A percentile compares a stretch with the other conserved stretches of the same genome.
phyloP scores from a whole-genome alignment of 2,113 vertebrate species.

The Rhegmatorhina hoffmannsi region DNA sequence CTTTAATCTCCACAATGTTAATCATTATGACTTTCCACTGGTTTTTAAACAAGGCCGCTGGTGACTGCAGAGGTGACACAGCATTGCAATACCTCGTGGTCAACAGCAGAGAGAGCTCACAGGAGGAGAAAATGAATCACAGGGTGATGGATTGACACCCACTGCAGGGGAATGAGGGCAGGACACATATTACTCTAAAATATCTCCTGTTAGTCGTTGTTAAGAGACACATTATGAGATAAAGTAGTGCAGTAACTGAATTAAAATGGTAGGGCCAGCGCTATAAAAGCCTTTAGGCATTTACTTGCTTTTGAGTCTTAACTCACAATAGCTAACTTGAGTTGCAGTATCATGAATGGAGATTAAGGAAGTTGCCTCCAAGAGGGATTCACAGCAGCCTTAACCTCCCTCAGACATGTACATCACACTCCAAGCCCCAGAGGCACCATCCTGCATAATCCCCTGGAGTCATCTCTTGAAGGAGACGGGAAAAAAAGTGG shows the following conservation, averaged over 20 bases:
- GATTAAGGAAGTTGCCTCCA: neutral
- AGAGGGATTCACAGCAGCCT: neutral
- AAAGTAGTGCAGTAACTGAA: neutral
- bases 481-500: neutral
- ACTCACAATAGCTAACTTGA: neutral
- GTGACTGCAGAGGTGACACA: neutral
- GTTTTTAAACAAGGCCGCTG: neutral
- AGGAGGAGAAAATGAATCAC: neutral
- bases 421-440: neutral
- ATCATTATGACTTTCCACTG: neutral
- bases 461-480: neutral
- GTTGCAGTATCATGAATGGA: neutral
- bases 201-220: neutral
- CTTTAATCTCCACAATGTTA: neutral
- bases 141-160: neutral
- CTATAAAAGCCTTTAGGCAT: neutral
- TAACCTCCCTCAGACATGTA: neutral
- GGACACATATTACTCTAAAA: neutral
- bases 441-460: neutral
- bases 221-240: neutral
- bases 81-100: neutral
- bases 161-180: neutral
- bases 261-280: neutral
- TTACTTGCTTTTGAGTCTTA: neutral
- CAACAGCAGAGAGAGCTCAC: slow-evolving; percentile 58